Evolutionary conservation across 1,140 invertebrate genomes (phyloP).

Genomic region (Musca vetustissima): DNA sequence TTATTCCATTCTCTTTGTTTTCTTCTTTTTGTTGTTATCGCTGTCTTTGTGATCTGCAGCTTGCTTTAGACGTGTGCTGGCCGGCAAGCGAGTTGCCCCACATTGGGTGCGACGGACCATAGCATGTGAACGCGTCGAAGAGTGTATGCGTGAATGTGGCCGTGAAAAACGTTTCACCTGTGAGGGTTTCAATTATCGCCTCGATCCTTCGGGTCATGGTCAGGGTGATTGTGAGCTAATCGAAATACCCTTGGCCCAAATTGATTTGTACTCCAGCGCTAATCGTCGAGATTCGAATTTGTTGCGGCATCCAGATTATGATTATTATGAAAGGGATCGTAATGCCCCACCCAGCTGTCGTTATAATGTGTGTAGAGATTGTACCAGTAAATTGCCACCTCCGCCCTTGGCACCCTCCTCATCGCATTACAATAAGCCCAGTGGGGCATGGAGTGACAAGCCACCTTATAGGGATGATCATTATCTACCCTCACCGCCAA

Average conservation of each 20-base stretch:
- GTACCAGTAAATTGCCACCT: conserved; percentile 34
- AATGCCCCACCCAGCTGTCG: conserved; percentile 58
- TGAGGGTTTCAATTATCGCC: conserved; percentile 78
- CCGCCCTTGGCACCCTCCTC: conserved; percentile 32
- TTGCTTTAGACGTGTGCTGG: conserved; percentile 72
- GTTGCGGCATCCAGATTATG: conserved; percentile 67
- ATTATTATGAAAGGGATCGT: conserved; percentile 74
- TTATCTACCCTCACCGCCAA: conserved; percentile 23
- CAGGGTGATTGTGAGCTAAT: conserved; percentile 74
- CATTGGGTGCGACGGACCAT: conserved; percentile 67
- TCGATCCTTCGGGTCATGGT: conserved; percentile 64
- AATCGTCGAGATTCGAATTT: conserved; percentile 48
- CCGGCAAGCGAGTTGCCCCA: conserved; percentile 68
- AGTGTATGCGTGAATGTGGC: conserved; percentile 74
- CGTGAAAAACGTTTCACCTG: conserved; percentile 72
- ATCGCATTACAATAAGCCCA: conserved; percentile 47
- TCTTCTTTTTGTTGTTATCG: conserved; percentile 3
- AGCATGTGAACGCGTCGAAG: conserved; percentile 69
- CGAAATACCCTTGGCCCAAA: conserved; percentile 65
- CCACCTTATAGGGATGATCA: conserved; percentile 24
- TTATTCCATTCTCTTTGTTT: background rate
- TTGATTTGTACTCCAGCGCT: conserved; percentile 60
- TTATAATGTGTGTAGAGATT: conserved; percentile 45
- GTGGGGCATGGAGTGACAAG: conserved; percentile 29
- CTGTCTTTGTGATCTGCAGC: conserved; percentile 62